Base-by-base conservation (phyloP, 2,888 invertebrate species). In the Dorcus parallelipipedus region DNA sequence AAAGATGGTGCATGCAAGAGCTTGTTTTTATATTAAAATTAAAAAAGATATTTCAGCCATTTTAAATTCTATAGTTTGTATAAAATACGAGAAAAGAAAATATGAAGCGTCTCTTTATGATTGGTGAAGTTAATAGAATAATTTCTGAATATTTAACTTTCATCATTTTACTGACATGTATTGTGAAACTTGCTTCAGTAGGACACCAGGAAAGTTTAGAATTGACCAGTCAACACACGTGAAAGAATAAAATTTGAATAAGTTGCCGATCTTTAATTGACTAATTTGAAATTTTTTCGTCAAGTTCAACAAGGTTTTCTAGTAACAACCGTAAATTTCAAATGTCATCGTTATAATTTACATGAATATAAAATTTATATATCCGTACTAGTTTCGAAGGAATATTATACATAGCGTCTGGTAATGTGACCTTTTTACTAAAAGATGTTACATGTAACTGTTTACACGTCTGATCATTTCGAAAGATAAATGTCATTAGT, bases 311-410 rank as follows among this genome's bases (percentile, higher is more conserved):
- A 47, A 45, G 49, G 39, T 48, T 9, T 14, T 54, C 23, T 14
- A 23, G 54, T 39, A 54, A 40, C 47, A 54, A 48, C 54, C 39
- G 26, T 48, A 48, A 54, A 54, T 48, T 54, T 48, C 49, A 20
- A 54, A 54, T 54, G 48, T 49, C 48, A 48, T 40, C 48, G 40
- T 48, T 54, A 48, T 54, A 54, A 54, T 54, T 54, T 54, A 54
- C 54, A 54, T 54, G 54, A 54, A 54, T 54, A 48, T 48, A 48
- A 48, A 54, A 47, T 47, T 40, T 20, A 33, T 33, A 33, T 33
- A 33, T 33, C 26, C 26, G 26, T 33, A 33, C 26, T 33, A 33
- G 26, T 33, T 33, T 33, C 26, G 1, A 5, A 7, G 26, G 26
- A 6, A 33, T 14, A 14, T 33, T 33, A 33, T 33, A 6, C 6